A percentile compares a stretch with the other conserved stretches of the same genome.
These are phyloP conservation scores for Manis crassicaudata DNA, from an alignment of 2,797 vertebrate genomes.

Conservation along the genomic window DNA sequence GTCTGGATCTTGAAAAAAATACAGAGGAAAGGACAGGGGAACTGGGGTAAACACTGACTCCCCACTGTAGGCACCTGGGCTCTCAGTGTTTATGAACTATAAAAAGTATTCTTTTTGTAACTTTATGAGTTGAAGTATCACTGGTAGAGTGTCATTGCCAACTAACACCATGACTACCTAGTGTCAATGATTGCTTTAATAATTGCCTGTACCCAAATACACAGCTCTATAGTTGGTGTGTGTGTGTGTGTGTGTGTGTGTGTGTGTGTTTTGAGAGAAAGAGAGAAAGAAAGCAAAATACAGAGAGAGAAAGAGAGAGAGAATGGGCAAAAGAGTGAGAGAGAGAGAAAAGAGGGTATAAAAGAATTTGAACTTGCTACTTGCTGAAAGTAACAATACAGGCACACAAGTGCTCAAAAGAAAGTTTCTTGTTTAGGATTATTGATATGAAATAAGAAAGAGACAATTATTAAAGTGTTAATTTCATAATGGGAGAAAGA, in stretches of 20 bases:
- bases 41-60: not conserved
- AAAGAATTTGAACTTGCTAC: not conserved
- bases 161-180: not conserved
- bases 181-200: not conserved
- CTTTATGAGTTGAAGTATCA: not conserved
- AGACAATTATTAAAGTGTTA: not conserved
- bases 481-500: not conserved
- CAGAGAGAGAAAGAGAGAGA: not conserved
- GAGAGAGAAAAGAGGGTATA: not conserved
- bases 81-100: not conserved
- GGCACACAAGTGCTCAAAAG: not conserved
- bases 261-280: not conserved
- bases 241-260: not conserved
- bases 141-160: not conserved
- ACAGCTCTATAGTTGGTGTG: not conserved
- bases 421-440: not conserved
- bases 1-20: not conserved
- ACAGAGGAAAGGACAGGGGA: not conserved
- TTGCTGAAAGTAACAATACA: not conserved
- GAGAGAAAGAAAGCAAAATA: no score
- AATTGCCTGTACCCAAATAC: not conserved
- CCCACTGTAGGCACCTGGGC: not conserved
- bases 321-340: no score
- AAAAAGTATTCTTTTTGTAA: not conserved
- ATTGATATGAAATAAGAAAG: not conserved